Evolutionary conservation across 1,140 invertebrate species (phyloP), one percentile per base, ranked within the genome.

Genomic region (Dreissena rostriformis): DNA sequence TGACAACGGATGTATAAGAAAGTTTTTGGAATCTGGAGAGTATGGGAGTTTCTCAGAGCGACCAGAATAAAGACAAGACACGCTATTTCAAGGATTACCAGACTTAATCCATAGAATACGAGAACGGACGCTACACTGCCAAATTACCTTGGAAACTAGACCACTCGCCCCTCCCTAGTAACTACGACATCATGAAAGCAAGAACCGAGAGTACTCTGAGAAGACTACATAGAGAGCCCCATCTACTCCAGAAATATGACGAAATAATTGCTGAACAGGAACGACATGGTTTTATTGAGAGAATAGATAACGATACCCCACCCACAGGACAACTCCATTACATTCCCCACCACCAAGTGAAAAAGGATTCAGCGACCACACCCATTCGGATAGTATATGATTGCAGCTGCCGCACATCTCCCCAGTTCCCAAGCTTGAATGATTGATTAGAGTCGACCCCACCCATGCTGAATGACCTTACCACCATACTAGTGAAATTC

Each of bases 71-170:
- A 65, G 26, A 73, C 52, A 73, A 71, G 19, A 53, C 39, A 24
- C n/a, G 67, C 7, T 51, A 67, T 52, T 72, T 51, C 24, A 57
- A 72, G 26, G 28, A 82, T 7, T 26, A 39, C 12, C 71, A 82
- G 24, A 55, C 66, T 15, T n/a, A 57, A 17, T 65, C 19, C 14
- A 66, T 82, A 26, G 15, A 55, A 67, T 67, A 65, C 53, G 28
- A 66, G 22, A 26, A 76, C 29, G 75, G 66, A 19, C 61, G 49
- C 17, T 87, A 87, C 55, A 55, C 28, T n/a, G 86, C 74, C 17
- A 80, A 66, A 52, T 51, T 87, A 51, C 86, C 86, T 70, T 86
- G 80, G 80, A 86, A 86, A 83, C 55, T 17, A 39, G 76, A 79
- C n/a, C 66, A 72, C 55, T 24, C 74, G 28, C 52, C 57, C 24